A percentile compares a stretch with the other conserved stretches of the same genome.
Evolutionary conservation across 92 coral and sea anemone genomes (phyloP).

Genomic region (Epizoanthus illoricatus): DNA sequence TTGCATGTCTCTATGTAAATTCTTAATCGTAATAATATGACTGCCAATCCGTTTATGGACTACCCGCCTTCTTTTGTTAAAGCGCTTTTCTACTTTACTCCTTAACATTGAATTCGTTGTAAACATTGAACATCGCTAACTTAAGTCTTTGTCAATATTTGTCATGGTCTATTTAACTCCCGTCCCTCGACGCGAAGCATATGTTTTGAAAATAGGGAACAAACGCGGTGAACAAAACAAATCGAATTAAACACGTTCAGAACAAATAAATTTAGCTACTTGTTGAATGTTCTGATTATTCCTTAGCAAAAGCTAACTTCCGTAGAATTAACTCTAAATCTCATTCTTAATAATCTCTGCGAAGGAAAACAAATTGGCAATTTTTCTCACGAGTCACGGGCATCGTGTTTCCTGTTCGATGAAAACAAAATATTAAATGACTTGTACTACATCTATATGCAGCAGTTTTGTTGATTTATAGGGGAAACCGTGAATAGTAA

Average conservation of each 20-base stretch:
- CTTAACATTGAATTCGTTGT: constrained; percentile 34
- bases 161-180: constrained; percentile 29
- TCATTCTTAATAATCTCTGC: no score
- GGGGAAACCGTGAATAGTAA: neutral
- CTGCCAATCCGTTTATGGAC: constrained; percentile 23
- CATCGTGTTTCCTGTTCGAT: no score
- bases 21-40: constrained; percentile 6
- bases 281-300: no score
- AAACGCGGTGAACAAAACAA: no score
- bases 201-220: neutral
- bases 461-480: neutral
- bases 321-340: no score
- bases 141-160: constrained; percentile 17
- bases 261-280: no score
- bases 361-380: no score
- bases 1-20: constrained; percentile 24
- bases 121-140: constrained; percentile 5
- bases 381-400: no score
- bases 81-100: constrained; percentile 28
- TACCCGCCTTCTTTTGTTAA: constrained; percentile 45
- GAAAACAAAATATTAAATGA: no score
- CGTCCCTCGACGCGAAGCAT: neutral
- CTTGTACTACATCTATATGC: no score
- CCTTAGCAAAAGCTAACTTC: no score
- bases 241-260: no score